Evolutionary conservation across 2,888 invertebrate genomes (phyloP).

Genomic region (Adela reaumurella): DNA sequence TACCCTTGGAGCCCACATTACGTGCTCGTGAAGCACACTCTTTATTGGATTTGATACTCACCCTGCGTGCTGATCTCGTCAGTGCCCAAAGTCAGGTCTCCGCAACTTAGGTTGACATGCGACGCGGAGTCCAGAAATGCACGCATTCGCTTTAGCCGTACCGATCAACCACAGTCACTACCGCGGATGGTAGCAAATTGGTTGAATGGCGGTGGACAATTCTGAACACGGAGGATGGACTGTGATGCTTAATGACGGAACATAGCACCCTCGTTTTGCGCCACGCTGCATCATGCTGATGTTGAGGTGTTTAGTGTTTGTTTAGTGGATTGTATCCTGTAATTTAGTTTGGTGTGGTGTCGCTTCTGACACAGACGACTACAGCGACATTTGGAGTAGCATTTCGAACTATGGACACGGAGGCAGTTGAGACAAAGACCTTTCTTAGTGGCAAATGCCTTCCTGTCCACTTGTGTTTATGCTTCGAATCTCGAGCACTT

Average conservation of each 20-base stretch:
- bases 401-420: not conserved
- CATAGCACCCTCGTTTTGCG: not conserved
- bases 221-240: not conserved
- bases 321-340: not conserved
- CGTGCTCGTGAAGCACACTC: no score
- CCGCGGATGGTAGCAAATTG: not conserved
- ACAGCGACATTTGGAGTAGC: not conserved
- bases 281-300: not conserved
- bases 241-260: not conserved
- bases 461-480: not conserved
- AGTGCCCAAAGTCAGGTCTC: not conserved
- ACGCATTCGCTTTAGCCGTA: not conserved
- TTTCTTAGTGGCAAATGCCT: not conserved
- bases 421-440: not conserved
- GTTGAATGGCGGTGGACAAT: not conserved
- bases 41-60: no score
- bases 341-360: not conserved
- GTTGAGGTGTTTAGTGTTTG: no score
- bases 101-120: not conserved
- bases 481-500: not conserved
- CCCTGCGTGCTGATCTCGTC: no score
- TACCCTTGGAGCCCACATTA: no score
- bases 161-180: not conserved
- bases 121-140: not conserved
- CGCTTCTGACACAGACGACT: not conserved